These are phyloP conservation scores for Tenodera sinensis DNA, from an alignment of 2,888 invertebrate genomes.

Conservation along the genomic window DNA sequence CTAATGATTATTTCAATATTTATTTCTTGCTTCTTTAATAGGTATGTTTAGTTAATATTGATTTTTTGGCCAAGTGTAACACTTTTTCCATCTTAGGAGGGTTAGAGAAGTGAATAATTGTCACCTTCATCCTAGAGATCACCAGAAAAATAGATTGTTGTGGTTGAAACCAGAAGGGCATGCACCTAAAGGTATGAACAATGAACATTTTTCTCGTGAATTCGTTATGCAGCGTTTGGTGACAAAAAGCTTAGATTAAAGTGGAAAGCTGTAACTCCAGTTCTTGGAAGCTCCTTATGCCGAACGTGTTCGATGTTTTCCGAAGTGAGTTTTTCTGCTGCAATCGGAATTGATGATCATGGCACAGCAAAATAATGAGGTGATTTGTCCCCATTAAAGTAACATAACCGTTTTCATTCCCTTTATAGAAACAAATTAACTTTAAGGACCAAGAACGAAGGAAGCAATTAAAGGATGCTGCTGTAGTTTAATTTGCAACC, in stretches of 20 bases:
- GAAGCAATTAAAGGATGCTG: background rate
- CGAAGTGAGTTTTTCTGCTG: background rate
- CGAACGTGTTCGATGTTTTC: background rate
- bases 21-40: no score
- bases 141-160: no score
- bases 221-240: background rate
- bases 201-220: background rate
- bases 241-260: background rate
- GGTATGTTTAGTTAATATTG: no score
- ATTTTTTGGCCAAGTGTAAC: no score
- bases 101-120: no score
- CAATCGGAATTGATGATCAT: background rate
- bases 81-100: no score
- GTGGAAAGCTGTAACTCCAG: background rate
- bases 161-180: no score
- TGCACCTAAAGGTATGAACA: background rate
- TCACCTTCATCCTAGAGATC: no score
- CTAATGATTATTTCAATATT: no score
- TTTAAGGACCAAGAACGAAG: background rate
- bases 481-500: background rate
- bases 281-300: background rate
- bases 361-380: background rate
- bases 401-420: background rate
- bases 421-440: background rate
- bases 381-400: background rate